phyloP scores from a whole-genome alignment of 2,797 vertebrate genomes.

The Tenualosa ilisha region DNA sequence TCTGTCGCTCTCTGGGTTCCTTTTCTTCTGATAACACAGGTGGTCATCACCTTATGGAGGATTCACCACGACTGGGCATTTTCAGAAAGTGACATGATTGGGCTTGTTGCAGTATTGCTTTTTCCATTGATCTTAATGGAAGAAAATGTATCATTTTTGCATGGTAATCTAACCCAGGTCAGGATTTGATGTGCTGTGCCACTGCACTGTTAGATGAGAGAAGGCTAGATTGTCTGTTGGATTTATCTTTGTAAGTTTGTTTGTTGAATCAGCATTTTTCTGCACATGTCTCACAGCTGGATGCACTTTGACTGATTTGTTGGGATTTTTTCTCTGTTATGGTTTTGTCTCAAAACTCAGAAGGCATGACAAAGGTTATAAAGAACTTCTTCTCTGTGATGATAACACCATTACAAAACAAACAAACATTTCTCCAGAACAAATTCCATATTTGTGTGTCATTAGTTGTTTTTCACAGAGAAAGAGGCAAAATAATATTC shows the following conservation, averaged over 20 bases:
- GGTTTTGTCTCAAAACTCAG: constrained; percentile 17
- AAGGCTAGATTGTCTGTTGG: neutral
- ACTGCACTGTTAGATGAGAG: neutral
- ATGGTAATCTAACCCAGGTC: neutral
- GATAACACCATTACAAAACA: neutral
- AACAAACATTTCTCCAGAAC: neutral
- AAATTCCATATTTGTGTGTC: constrained; percentile 3
- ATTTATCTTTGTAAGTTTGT: neutral
- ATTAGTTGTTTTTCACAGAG: neutral
- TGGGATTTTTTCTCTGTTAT: constrained; percentile 8
- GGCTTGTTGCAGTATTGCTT: constrained; percentile 13
- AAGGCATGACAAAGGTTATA: neutral
- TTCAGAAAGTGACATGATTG: constrained; percentile 67
- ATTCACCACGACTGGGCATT: constrained; percentile 70
- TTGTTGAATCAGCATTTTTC: constrained; percentile 19
- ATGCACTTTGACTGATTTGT: neutral
- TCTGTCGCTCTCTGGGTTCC: constrained; percentile 49
- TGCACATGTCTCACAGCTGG: neutral
- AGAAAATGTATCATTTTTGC: neutral
- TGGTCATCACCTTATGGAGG: constrained; percentile 74
- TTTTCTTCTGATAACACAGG: constrained; percentile 77
- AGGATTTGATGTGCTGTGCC: neutral
- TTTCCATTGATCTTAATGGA: neutral
- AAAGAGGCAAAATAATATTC: neutral
- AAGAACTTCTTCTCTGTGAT: neutral